phyloP scores from a whole-genome alignment of 2,797 vertebrate genomes.

The Leptoclinus maculatus region DNA sequence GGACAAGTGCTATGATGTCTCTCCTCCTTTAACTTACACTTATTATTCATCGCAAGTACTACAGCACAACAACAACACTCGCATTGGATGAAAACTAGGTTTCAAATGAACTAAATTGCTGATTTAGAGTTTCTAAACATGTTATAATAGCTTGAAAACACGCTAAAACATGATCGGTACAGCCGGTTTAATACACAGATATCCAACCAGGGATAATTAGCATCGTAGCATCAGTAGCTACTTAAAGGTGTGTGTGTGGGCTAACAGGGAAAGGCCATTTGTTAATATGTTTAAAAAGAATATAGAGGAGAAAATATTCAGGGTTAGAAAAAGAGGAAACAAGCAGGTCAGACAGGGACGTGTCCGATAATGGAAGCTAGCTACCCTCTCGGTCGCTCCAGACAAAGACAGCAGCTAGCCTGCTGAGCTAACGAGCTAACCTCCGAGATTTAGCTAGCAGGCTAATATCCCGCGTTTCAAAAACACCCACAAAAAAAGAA shows the following conservation, averaged over 20 bases:
- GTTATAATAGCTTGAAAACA: background rate
- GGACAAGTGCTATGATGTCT: slow-evolving; percentile 18
- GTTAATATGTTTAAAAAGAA: background rate
- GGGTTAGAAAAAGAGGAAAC: background rate
- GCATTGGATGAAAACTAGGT: too few relatives aligned
- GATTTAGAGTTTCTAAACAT: too few relatives aligned
- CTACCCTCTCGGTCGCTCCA: slow-evolving; percentile 66
- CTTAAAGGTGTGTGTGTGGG: too few relatives aligned
- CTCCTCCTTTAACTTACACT: too few relatives aligned
- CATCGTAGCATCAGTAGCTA: too few relatives aligned
- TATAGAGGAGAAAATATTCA: rapidly evolving
- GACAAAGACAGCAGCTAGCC: slow-evolving; percentile 79
- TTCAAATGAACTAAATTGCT: too few relatives aligned
- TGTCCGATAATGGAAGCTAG: slow-evolving; percentile 75
- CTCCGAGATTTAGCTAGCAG: background rate
- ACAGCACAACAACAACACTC: too few relatives aligned
- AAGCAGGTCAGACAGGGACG: slow-evolving; percentile 58
- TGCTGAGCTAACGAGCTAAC: slow-evolving; percentile 71
- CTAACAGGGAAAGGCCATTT: rapidly evolving
- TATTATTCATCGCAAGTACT: too few relatives aligned
- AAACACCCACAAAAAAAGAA: slow-evolving; percentile 16
- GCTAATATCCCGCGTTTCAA: too few relatives aligned
- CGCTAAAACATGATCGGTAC: background rate
- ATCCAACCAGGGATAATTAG: too few relatives aligned
- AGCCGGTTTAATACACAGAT: too few relatives aligned